Evolutionary conservation across 1,140 invertebrate genomes (phyloP).

Genomic region (Subanguina moxae): DNA sequence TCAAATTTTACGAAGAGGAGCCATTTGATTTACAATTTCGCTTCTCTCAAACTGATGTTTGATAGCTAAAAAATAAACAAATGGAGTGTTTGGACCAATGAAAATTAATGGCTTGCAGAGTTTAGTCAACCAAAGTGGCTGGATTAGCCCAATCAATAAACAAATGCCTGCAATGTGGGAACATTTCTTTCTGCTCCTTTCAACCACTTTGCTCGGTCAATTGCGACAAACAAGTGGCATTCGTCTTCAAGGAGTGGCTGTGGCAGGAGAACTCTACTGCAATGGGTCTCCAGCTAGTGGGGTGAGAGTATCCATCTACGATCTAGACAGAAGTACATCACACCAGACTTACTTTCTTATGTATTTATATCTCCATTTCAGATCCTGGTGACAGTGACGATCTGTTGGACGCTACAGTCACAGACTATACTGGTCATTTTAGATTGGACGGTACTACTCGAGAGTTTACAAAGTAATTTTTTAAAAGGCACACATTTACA

Average conservation of each 20-base stretch:
- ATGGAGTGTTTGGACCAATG: too few relatives aligned
- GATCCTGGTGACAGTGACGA: neutral
- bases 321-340: neutral
- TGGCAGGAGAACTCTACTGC: neutral
- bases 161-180: neutral
- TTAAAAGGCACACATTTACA: too few relatives aligned
- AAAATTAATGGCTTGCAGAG: too few relatives aligned
- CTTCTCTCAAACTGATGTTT: too few relatives aligned
- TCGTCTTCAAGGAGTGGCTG: slow-evolving; percentile 6
- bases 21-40: too few relatives aligned
- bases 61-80: too few relatives aligned
- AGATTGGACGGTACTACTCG: slow-evolving; percentile 1
- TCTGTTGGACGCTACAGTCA: neutral
- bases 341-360: neutral
- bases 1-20: too few relatives aligned
- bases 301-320: neutral
- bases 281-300: neutral
- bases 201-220: neutral
- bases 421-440: neutral
- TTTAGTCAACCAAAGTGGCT: neutral
- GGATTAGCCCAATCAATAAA: neutral
- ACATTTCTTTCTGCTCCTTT: neutral
- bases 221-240: neutral
- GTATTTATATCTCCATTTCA: too few relatives aligned
- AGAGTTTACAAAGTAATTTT: neutral